Percentiles rank a stretch among this genome's conserved stretches.
Evolutionary conservation across 1,140 invertebrate genomes (phyloP).

Genomic region (Gryon sp.): DNA sequence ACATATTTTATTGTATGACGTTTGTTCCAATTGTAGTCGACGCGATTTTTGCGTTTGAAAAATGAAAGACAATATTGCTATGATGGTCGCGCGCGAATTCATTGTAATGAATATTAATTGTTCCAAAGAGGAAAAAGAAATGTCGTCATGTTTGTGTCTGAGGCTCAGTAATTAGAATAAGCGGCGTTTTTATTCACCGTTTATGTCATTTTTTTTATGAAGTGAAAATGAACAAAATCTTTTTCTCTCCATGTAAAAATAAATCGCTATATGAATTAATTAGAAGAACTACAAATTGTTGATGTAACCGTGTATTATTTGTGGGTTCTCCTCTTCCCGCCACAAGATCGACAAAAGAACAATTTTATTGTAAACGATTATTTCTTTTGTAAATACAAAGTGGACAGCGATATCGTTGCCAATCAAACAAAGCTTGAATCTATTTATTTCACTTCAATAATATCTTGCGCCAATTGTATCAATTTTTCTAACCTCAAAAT

Average conservation of each 20-base stretch:
- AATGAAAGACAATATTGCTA: too few species aligned
- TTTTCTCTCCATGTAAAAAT: conserved; percentile 46
- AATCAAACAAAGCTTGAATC: conserved; percentile 17
- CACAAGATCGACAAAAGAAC: conserved; percentile 18
- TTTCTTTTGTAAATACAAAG: conserved; percentile 52
- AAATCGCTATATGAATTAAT: conserved; percentile 53
- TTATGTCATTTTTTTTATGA: not conserved
- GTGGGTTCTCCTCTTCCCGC: conserved; percentile 36
- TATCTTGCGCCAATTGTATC: too few species aligned
- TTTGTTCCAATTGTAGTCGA: conserved; percentile 1
- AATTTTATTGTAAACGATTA: conserved; percentile 50
- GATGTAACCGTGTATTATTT: conserved; percentile 53
- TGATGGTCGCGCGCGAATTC: too few species aligned
- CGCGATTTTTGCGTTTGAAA: too few species aligned
- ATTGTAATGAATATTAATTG: conserved; percentile 27
- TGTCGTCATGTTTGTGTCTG: too few species aligned
- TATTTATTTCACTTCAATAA: not conserved
- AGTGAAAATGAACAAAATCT: not conserved
- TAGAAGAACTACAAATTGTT: conserved; percentile 46
- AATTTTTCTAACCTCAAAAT: too few species aligned
- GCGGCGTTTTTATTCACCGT: not conserved
- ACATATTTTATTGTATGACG: conserved; percentile 9
- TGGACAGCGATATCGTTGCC: conserved; percentile 32
- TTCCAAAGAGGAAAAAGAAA: too few species aligned
- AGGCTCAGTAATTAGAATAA: too few species aligned